phyloP scores from a whole-genome alignment of 92 coral and sea anemone genomes.

The Paramuricea clavata region DNA sequence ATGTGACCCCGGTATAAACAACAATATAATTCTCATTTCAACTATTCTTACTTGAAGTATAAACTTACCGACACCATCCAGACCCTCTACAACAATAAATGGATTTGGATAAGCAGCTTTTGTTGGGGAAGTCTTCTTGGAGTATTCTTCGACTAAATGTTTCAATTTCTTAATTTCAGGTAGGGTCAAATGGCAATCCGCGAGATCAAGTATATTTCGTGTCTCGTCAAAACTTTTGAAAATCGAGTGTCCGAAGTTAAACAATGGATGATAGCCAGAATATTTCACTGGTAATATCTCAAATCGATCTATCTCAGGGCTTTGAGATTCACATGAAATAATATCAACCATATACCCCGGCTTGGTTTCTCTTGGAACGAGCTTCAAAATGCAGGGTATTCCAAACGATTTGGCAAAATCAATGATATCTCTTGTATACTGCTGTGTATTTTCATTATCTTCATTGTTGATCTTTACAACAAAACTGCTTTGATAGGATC shows the following conservation, averaged over 20 bases:
- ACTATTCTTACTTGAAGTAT: not conserved
- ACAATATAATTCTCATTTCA: too few relatives aligned
- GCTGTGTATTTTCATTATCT: not conserved
- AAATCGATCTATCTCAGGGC: slow-evolving; percentile 8
- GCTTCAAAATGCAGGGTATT: slow-evolving; percentile 3
- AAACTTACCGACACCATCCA: slow-evolving; percentile 52
- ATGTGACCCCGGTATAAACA: too few relatives aligned
- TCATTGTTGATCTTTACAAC: not conserved
- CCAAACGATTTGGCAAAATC: slow-evolving; percentile 17
- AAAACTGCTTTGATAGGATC: not conserved
- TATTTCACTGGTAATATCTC: slow-evolving; percentile 25
- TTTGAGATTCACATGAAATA: slow-evolving; percentile 32
- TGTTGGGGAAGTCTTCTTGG: not conserved
- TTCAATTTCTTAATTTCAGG: slow-evolving; percentile 24
- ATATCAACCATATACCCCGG: slow-evolving; percentile 24
- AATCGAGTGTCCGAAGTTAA: slow-evolving; percentile 26
- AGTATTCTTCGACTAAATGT: slow-evolving; percentile 8
- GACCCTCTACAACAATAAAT: slow-evolving; percentile 58
- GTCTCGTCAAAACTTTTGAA: slow-evolving; percentile 37
- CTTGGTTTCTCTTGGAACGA: not conserved
- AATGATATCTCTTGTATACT: not conserved
- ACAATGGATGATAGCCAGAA: slow-evolving; percentile 1
- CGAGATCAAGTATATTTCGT: slow-evolving; percentile 13
- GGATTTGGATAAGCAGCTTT: slow-evolving; percentile 33
- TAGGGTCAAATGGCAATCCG: not conserved